phyloP scores from a whole-genome alignment of 2,797 vertebrate species.

The Peromyscus aztecus region DNA sequence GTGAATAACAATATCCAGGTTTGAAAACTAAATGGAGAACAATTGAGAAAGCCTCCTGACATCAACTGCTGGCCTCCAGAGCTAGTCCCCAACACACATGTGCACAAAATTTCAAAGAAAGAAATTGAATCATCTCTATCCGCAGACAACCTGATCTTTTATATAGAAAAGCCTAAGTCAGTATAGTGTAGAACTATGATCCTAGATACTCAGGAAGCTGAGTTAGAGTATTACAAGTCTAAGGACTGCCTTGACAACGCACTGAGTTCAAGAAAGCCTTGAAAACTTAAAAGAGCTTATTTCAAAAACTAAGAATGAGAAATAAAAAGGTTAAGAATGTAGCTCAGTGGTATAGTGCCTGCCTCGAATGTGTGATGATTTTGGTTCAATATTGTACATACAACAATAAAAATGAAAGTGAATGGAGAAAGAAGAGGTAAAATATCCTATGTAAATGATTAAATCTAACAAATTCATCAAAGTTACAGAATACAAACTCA shows the following conservation, averaged over 20 bases:
- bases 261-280: neutral
- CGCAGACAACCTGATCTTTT: neutral
- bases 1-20: neutral
- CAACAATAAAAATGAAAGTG: neutral
- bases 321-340: neutral
- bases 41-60: neutral
- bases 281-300: neutral
- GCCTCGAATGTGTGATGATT: neutral
- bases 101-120: neutral
- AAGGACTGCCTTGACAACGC: neutral
- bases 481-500: neutral
- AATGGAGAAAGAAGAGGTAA: neutral
- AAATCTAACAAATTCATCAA: neutral
- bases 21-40: neutral
- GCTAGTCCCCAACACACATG: neutral
- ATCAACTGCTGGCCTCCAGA: neutral
- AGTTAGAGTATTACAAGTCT: neutral
- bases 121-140: neutral
- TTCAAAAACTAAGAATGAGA: neutral
- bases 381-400: neutral
- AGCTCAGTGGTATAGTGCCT: neutral
- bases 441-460: neutral
- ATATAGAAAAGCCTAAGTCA: neutral
- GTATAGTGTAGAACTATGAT: neutral
- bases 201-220: neutral